Percentiles rank a stretch among this genome's conserved stretches.
phyloP scores from a whole-genome alignment of 2,797 vertebrate genomes.

The Limosa lapponica region DNA sequence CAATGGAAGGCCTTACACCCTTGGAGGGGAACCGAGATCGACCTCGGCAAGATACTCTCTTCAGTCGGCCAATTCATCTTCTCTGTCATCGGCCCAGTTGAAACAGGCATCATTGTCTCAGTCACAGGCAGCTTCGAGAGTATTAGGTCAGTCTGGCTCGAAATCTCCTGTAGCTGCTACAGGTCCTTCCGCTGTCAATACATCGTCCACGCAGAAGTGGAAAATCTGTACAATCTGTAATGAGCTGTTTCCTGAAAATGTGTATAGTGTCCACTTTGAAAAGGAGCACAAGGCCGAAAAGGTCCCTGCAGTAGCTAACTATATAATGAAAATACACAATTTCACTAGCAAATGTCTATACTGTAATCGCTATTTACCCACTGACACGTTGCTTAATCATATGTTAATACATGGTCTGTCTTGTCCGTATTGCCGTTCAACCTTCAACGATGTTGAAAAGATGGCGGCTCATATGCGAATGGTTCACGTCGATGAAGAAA shows the following conservation, averaged over 20 bases:
- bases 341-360: slow-evolving; percentile 99
- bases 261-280: slow-evolving; percentile 97
- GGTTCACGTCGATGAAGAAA: slow-evolving; percentile 91
- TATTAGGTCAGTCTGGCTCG: slow-evolving; percentile 84
- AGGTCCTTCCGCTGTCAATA: slow-evolving; percentile 86
- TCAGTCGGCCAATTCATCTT: slow-evolving; percentile 80
- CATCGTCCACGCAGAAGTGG: slow-evolving; percentile 98
- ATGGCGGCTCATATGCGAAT: slow-evolving; percentile 97
- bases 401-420: slow-evolving; percentile 98
- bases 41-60: slow-evolving; percentile 78
- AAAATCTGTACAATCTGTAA: slow-evolving; percentile 99
- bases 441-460: slow-evolving; percentile 98
- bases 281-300: slow-evolving; percentile 99
- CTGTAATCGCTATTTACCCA: slow-evolving; percentile 98
- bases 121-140: slow-evolving; percentile 81
- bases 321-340: slow-evolving; percentile 99
- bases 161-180: slow-evolving; percentile 81
- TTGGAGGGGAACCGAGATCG: slow-evolving; percentile 81
- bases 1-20: slow-evolving; percentile 81
- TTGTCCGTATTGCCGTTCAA: slow-evolving; percentile 95
- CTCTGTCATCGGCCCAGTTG: slow-evolving; percentile 79
- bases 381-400: slow-evolving; percentile 96
- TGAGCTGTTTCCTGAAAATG: slow-evolving; percentile 97
- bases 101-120: slow-evolving; percentile 87
- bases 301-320: slow-evolving; percentile 96